These are phyloP conservation scores for Zophobas morio DNA, from an alignment of 1,140 invertebrate species.

Conservation along the genomic window DNA sequence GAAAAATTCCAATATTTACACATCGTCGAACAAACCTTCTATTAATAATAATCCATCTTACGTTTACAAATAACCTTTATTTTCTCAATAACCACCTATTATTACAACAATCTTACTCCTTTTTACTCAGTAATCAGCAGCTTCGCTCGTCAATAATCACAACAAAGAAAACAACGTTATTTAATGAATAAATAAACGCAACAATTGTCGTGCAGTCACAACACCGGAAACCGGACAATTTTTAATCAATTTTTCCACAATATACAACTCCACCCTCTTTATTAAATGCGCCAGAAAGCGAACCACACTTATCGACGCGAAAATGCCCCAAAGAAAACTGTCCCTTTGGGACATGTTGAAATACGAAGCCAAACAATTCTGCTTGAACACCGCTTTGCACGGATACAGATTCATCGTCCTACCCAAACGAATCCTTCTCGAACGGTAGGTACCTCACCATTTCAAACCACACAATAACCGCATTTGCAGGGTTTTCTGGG, in stretches of 20 bases:
- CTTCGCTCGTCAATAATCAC: background rate
- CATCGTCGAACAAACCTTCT: too few species aligned
- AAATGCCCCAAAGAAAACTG: constrained; percentile 24
- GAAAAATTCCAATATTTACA: too few species aligned
- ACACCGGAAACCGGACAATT: constrained; percentile 2
- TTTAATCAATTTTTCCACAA: background rate
- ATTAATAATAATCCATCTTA: too few species aligned
- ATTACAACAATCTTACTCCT: background rate
- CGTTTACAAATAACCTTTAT: too few species aligned
- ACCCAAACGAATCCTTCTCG: constrained; percentile 55
- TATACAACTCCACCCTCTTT: too few species aligned
- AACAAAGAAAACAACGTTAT: background rate
- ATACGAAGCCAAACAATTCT: constrained; percentile 63
- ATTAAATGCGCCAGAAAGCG: too few species aligned
- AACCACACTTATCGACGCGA: background rate
- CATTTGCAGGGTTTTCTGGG: constrained; percentile 69
- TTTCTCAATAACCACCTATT: background rate
- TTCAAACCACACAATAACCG: constrained; percentile 14
- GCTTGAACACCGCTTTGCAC: constrained; percentile 67
- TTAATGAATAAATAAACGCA: background rate
- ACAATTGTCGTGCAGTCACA: background rate
- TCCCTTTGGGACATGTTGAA: constrained; percentile 43
- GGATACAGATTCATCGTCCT: constrained; percentile 62
- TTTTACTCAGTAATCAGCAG: background rate
- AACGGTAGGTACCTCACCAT: constrained; percentile 55